Conservation (phyloP, 2,888 invertebrate species). For the Drosophila affinis region DNA sequence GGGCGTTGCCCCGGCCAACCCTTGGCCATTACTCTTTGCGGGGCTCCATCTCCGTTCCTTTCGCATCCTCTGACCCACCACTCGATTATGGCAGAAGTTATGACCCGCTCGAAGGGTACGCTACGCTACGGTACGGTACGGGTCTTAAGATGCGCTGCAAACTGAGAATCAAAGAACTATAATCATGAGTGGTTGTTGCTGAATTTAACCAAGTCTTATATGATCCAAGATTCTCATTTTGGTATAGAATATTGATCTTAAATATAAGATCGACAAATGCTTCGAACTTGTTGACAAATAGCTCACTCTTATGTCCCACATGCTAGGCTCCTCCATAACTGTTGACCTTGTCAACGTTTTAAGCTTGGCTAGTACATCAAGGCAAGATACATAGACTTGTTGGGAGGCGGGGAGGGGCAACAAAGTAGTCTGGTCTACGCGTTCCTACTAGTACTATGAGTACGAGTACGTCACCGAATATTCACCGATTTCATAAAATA, state of each 20-base stretch:
- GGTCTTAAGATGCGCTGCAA: no score
- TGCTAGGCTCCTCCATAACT: constrained; percentile 5
- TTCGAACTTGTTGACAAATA: background rate
- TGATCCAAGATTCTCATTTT: background rate
- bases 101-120: constrained; percentile 28
- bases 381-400: no score
- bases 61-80: constrained; percentile 43
- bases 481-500: constrained; percentile 78
- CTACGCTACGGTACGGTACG: no score
- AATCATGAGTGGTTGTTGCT: background rate
- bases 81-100: constrained; percentile 67
- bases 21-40: constrained; percentile 64
- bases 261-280: no score
- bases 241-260: no score
- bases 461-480: constrained; percentile 41
- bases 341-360: constrained; percentile 35
- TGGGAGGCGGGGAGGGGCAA: no score
- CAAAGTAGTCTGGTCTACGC: no score
- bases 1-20: constrained; percentile 71
- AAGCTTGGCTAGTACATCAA: background rate
- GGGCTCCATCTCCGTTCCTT: constrained; percentile 23
- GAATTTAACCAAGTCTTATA: background rate
- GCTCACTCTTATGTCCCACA: background rate
- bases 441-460: no score
- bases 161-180: background rate